Evolutionary conservation across 2,113 vertebrate genomes (phyloP).

Genomic region (Tychaedon coryphoeus): DNA sequence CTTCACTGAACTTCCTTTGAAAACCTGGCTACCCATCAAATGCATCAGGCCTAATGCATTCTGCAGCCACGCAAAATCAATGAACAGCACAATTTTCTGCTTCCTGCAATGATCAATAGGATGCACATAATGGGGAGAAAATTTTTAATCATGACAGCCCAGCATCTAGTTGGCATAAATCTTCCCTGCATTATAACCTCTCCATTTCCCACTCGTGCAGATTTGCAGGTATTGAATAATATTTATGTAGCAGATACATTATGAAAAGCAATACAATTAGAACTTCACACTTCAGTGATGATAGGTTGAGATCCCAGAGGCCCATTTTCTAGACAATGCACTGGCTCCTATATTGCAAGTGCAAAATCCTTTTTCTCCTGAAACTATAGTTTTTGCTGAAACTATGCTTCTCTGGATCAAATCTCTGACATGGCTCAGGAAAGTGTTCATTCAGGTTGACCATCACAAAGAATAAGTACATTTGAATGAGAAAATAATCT

Average conservation of each 20-base stretch:
- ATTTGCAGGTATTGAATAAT: slow-evolving; percentile 60
- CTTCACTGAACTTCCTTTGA: slow-evolving; percentile 74
- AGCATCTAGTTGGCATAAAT: slow-evolving; percentile 70
- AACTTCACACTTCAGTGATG: slow-evolving; percentile 57
- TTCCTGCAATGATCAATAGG: slow-evolving; percentile 79
- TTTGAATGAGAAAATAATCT: background rate
- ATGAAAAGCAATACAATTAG: slow-evolving; percentile 66
- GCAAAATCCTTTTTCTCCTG: background rate
- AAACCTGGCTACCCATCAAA: slow-evolving; percentile 74
- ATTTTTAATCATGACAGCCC: slow-evolving; percentile 75
- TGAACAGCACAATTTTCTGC: slow-evolving; percentile 75
- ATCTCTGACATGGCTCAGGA: background rate
- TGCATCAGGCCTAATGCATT: slow-evolving; percentile 75
- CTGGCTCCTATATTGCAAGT: background rate
- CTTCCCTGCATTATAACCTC: slow-evolving; percentile 63
- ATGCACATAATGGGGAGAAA: slow-evolving; percentile 76
- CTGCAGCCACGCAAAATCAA: slow-evolving; percentile 76
- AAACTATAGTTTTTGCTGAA: background rate
- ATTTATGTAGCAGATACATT: slow-evolving; percentile 58
- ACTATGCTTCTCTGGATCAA: background rate
- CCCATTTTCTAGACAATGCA: slow-evolving; percentile 17
- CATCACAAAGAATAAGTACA: background rate
- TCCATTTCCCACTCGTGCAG: slow-evolving; percentile 57
- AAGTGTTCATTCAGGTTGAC: background rate
- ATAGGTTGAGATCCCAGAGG: slow-evolving; percentile 52